Evolutionary conservation across 2,797 vertebrate genomes (phyloP), one percentile per base, ranked within the genome.

Genomic region (Antennarius maculatus): DNA sequence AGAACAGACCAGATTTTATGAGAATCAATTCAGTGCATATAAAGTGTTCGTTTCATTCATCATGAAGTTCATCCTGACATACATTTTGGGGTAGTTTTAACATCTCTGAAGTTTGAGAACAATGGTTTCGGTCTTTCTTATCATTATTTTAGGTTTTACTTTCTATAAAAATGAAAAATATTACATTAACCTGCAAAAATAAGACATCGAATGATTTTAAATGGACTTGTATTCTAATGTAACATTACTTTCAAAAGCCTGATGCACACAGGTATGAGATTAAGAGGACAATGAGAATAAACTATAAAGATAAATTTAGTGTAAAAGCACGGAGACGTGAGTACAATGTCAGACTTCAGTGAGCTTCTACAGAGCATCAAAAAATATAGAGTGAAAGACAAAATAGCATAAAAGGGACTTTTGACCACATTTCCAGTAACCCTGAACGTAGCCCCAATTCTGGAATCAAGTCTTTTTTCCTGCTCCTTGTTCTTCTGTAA

Each of bases 401-500:
- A 1, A 2, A 23, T 23, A 23, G 23, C 23, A 23, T 23, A 23
- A 23, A 23, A 23, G 23, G 23, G 23, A 23, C 23, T 2, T 23
- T 23, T 23, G 23, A 23, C 23, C 23, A 23, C 23, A 23, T 1
- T 2, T 23, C 23, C 23, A 23, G 23, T 23, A 23, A 23, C 23
- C 23, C 23, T 23, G 23, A 23, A 10, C 9, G 39, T 42, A 28
- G 34, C 31, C 17, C 31, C 9, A 5, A 0, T 28, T 54, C 28
- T 37, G 6, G n/a, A 46, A 58, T 28, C n/a, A 13, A 23, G 12
- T 27, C 5, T 49, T 41, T 45, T 15, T 9, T 31, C 4, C 15
- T 42, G 23, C 50, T 43, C 17, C 39, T 62, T 23, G 6, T 17
- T 17, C 9, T 46, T 17, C 66, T 45, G 66, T 57, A 56, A 34